phyloP scores from a whole-genome alignment of 1,140 invertebrate species.

The Zaprionus ghesquierei region DNA sequence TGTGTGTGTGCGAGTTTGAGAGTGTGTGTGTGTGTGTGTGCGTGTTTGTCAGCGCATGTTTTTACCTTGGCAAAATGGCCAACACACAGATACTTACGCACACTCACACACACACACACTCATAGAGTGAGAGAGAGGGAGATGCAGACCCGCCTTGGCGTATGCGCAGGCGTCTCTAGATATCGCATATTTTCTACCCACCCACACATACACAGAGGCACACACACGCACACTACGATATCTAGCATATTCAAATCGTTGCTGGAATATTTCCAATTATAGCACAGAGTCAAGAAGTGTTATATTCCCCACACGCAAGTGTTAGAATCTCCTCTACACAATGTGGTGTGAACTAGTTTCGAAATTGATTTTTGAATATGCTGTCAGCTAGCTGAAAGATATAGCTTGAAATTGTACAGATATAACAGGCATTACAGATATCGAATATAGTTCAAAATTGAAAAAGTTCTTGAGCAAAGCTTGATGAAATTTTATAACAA shows the following conservation, averaged over 20 bases:
- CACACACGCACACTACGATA: background rate
- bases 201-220: slow-evolving; percentile 20
- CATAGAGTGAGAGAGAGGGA: background rate
- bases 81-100: slow-evolving; percentile 25
- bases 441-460: too few relatives aligned
- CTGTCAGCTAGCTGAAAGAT: too few relatives aligned
- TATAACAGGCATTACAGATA: too few relatives aligned
- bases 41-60: slow-evolving; percentile 16
- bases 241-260: slow-evolving; percentile 33
- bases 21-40: slow-evolving; percentile 4
- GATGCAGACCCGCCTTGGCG: background rate
- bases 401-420: too few relatives aligned
- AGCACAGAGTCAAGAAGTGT: slow-evolving; percentile 6
- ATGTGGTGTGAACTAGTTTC: too few relatives aligned
- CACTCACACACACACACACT: slow-evolving; percentile 6
- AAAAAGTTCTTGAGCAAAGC: too few relatives aligned
- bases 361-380: too few relatives aligned
- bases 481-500: too few relatives aligned
- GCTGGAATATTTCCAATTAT: slow-evolving; percentile 40
- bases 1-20: slow-evolving; percentile 9
- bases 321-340: too few relatives aligned
- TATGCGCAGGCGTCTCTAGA: slow-evolving; percentile 48
- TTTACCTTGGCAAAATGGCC: slow-evolving; percentile 71
- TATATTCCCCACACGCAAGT: background rate
- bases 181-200: background rate